phyloP scores from a whole-genome alignment of 2,888 invertebrate genomes.

The Capitulum mitella region DNA sequence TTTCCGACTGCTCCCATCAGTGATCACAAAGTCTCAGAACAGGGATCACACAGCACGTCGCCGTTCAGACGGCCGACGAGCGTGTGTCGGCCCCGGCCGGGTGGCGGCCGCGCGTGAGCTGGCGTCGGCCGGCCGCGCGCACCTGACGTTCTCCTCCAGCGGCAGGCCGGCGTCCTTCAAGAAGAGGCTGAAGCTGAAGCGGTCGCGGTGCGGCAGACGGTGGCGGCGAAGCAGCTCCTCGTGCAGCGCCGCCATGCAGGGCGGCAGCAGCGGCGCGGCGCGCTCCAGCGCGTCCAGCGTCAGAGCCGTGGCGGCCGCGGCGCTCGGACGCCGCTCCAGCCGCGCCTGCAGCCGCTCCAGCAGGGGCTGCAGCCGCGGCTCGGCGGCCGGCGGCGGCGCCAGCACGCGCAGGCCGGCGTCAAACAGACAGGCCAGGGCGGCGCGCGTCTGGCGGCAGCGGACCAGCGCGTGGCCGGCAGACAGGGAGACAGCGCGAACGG shows the following conservation, averaged over 20 bases:
- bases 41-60: too few species aligned
- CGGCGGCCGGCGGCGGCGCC: slow-evolving; percentile 50
- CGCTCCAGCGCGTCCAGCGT: slow-evolving; percentile 50
- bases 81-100: too few species aligned
- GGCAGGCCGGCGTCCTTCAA: slow-evolving; percentile 64
- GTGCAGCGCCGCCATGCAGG: slow-evolving; percentile 60
- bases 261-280: slow-evolving; percentile 53
- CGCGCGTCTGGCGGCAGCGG: slow-evolving; percentile 29
- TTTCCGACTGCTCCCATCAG: too few species aligned
- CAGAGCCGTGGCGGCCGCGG: slow-evolving; percentile 50
- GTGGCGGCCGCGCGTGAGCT: too few species aligned
- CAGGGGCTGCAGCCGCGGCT: slow-evolving; percentile 34
- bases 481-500: slow-evolving; percentile 50
- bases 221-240: slow-evolving; percentile 51
- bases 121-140: not conserved
- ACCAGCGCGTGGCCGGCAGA: slow-evolving; percentile 43
- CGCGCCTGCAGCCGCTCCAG: not conserved
- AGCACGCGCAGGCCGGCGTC: slow-evolving; percentile 53
- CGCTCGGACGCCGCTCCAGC: slow-evolving; percentile 52
- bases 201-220: slow-evolving; percentile 56
- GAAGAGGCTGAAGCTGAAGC: slow-evolving; percentile 61
- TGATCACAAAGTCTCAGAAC: too few species aligned
- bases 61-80: too few species aligned
- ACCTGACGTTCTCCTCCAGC: slow-evolving; percentile 47
- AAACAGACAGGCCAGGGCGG: slow-evolving; percentile 41